Evolutionary conservation across 2,888 invertebrate species (phyloP), one percentile per base, ranked within the genome.

Genomic region (Eupelmus urozonus): DNA sequence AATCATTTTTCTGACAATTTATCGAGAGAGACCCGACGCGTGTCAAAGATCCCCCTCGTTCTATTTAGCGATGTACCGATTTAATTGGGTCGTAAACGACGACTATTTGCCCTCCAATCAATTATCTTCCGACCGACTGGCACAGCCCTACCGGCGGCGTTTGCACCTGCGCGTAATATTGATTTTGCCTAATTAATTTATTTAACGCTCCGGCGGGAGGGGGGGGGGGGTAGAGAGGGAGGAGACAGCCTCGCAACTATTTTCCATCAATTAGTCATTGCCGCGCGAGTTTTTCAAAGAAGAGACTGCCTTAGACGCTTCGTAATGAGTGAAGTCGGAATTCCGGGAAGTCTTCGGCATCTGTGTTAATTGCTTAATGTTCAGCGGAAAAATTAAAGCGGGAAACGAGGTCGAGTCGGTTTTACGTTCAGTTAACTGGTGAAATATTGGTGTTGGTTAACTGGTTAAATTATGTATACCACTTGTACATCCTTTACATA

Each of bases 11-110:
- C 34, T 9, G 34, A 34, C 34, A 34, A 34, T 34, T 34, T 5
- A 34, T 34, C 9, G 9, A 5, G 34, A 34, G 9, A 34, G 34
- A 34, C n/a, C n/a, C n/a, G n/a, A n/a, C n/a, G n/a, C n/a, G 18
- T 23, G 55, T 0, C 13, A 40, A 25, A 16, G 55, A n/a, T n/a
- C n/a, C n/a, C n/a, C n/a, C n/a, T 34, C 34, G 34, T 34, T 16
- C 23, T 70, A 72, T 72, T 62, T 53, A 27, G n/a, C 42, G 13
- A n/a, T 34, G 34, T 49, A 53, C n/a, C n/a, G 7, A 60, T 57
- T 74, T 65, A 74, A 74, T 74, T 74, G 57, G 66, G 45, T 59
- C 63, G 65, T 73, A 57, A 66, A 66, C 57, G 45, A 51, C 20
- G 49, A 49, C 29, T 60, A 23, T 74, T 57, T 66, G 34, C 65